Conservation (phyloP, 2,113 vertebrate genomes). For the human region GRCh38 chr3:14107001-14107500, state of each 20-base stretch:
- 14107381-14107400: slow-evolving; percentile 89
- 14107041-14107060: slow-evolving; percentile 70
- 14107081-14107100: slow-evolving; percentile 76
- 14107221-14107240: slow-evolving; percentile 88
- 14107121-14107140: slow-evolving; percentile 89
- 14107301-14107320: slow-evolving; percentile 86
- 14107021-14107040: slow-evolving; percentile 85
- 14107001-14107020: slow-evolving; percentile 83
- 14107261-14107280: slow-evolving; percentile 87
- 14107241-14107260: slow-evolving; percentile 88
- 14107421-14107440: slow-evolving; percentile 89
- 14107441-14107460: slow-evolving; percentile 97
- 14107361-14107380: slow-evolving; percentile 91
- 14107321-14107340: slow-evolving; percentile 88
- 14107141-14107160: slow-evolving; percentile 89
- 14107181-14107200: slow-evolving; percentile 83
- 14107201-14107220: slow-evolving; percentile 87
- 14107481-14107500: slow-evolving; percentile 71
- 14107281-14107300: slow-evolving; percentile 84
- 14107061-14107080: slow-evolving; percentile 78
- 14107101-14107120: slow-evolving; percentile 83
- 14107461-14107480: slow-evolving; percentile 88
- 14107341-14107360: slow-evolving; percentile 85
- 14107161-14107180: slow-evolving; percentile 84
- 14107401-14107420: slow-evolving; percentile 79